Evolutionary conservation across 2,888 invertebrate species (phyloP).

Genomic region (Epirrhoe alternata): DNA sequence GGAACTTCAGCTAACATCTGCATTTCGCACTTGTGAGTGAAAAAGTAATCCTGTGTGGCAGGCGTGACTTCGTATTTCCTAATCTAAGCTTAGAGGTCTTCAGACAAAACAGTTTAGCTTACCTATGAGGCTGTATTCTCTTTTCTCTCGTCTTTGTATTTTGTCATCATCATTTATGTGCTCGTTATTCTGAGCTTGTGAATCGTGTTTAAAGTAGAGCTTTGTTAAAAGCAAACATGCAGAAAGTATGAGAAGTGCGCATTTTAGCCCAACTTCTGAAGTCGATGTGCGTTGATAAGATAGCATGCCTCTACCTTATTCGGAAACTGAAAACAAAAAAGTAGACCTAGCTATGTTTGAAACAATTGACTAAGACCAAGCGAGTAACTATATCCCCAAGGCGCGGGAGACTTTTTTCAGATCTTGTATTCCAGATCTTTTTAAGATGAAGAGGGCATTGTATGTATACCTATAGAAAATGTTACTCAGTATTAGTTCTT

Average conservation of each 20-base stretch:
- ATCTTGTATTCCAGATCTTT: too few relatives aligned
- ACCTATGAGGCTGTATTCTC: slow-evolving; percentile 3
- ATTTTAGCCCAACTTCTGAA: not conserved
- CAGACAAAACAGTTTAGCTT: not conserved
- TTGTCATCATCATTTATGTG: not conserved
- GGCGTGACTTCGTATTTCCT: not conserved
- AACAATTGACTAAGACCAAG: not conserved
- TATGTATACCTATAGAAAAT: too few relatives aligned
- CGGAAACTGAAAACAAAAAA: not conserved
- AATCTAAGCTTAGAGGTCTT: not conserved
- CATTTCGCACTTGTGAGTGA: not conserved
- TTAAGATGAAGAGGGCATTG: too few relatives aligned
- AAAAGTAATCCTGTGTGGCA: not conserved
- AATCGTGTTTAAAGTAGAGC: not conserved
- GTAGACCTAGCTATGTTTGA: not conserved
- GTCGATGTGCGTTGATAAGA: not conserved
- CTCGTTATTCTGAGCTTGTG: not conserved
- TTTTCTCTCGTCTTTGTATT: slow-evolving; percentile 1
- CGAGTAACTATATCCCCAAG: too few relatives aligned
- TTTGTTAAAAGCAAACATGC: not conserved
- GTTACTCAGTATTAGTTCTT: too few relatives aligned
- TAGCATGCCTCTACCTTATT: not conserved
- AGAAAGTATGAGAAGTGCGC: not conserved
- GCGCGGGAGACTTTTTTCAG: too few relatives aligned
- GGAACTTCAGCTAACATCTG: not conserved